Base-by-base conservation (phyloP, 64 coral and sea anemone genomes). In the Astreopora myriophthalma region DNA sequence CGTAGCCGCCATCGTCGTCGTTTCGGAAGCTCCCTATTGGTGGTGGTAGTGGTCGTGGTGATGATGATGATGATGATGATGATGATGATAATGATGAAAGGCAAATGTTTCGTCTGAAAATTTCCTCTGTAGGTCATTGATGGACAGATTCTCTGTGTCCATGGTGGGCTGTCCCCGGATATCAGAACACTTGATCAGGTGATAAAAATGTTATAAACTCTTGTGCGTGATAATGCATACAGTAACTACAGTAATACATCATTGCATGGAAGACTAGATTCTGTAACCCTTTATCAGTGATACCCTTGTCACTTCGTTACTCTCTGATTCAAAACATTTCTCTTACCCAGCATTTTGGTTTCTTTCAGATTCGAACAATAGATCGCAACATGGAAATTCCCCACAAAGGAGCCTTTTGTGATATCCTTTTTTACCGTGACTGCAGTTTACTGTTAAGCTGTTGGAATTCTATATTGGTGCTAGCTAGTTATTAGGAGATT, bases 351-450 rank as follows among this genome's bases (percentile, higher is more conserved):
- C 20, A 25, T 71, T 61, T 57, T 67, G 39, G 38, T 70, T 68
- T 34, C 26, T 58, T 87, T 39, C 62, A 96, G 87, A 93, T 99
- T 85, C 85, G 97, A 69, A 99, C 97, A 16, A 93, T 99, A 71
- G 97, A 99, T 87, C 97, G 97, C 1, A 99, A 99, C 83, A 99
- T 99, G 97, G 97, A 99, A 82, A 99, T 99, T 29, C 97, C 97
- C 37, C 97, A 99, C 76, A 99, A 95, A 88, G 97, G 97, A 81
- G 97, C 97, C 6, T 99, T 99, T 72, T 99, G 97, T 93, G 97
- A 88, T 96, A 96, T 96, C 95, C 95, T 96, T 93, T 87, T 76
- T 12, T 20, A 35, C 8, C 17, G 37, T 13, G 17, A 84, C 28
- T 12, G 14, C n/a, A 26, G n/a, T n/a, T n/a, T n/a, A n/a, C n/a